phyloP scores from a whole-genome alignment of 2,888 invertebrate species.

The Oscheius onirici region DNA sequence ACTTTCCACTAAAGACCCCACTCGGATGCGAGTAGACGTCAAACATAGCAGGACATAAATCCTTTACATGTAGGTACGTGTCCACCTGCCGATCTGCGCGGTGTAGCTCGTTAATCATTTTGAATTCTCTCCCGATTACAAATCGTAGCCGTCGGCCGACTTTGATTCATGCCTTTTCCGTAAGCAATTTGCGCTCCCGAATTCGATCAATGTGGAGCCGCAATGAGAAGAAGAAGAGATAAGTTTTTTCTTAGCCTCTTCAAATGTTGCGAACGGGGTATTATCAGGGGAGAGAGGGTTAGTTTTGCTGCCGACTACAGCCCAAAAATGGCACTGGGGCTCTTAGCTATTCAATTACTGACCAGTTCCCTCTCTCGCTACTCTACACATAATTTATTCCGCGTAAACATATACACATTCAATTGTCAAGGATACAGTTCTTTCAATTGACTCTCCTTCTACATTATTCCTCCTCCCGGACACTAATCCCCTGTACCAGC shows the following conservation, averaged over 20 bases:
- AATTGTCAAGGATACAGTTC: not conserved
- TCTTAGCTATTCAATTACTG: slow-evolving; percentile 28
- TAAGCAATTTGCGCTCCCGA: slow-evolving; percentile 13
- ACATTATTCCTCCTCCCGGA: slow-evolving; percentile 26
- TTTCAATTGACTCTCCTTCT: slow-evolving; percentile 3
- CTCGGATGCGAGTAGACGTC: not conserved
- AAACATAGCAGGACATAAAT: slow-evolving; percentile 17
- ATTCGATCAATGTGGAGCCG: slow-evolving; percentile 14
- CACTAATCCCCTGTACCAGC: slow-evolving; percentile 14
- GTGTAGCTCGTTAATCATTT: slow-evolving; percentile 37
- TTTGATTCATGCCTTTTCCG: slow-evolving; percentile 28
- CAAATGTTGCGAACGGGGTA: slow-evolving; percentile 27
- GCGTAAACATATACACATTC: slow-evolving; percentile 14
- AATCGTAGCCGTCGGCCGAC: slow-evolving; percentile 26
- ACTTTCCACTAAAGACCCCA: not conserved
- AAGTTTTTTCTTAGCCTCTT: slow-evolving; percentile 22
- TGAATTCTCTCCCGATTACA: slow-evolving; percentile 34
- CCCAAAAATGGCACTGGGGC: not conserved
- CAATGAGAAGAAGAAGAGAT: slow-evolving; percentile 5
- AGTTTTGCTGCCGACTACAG: slow-evolving; percentile 1
- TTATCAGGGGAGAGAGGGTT: slow-evolving; percentile 12
- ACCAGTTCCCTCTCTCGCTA: not conserved
- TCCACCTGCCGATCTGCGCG: slow-evolving; percentile 31
- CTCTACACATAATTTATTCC: slow-evolving; percentile 12
- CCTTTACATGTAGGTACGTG: slow-evolving; percentile 24